phyloP scores from a whole-genome alignment of 2,797 vertebrate species.

The Sebastes itinus region DNA sequence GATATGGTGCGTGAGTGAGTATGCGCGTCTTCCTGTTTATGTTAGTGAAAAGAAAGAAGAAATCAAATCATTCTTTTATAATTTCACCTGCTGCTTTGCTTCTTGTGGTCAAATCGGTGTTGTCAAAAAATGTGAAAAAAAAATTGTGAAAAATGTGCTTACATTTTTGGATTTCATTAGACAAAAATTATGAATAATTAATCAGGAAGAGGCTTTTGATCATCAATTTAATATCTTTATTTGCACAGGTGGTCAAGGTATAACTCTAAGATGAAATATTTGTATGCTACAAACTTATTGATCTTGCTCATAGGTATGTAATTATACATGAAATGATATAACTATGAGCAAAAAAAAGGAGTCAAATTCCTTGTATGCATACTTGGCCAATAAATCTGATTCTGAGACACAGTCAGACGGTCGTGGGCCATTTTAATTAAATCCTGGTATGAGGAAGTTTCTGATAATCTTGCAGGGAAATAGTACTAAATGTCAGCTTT shows the following conservation, averaged over 20 bases:
- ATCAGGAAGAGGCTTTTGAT: neutral
- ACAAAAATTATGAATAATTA: conserved; percentile 1
- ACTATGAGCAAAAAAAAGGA: neutral
- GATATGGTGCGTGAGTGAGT: conserved; percentile 3
- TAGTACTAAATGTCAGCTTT: conserved; percentile 28
- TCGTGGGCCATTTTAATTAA: neutral
- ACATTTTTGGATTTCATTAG: neutral
- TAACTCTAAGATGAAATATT: neutral
- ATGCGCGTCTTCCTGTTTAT: conserved; percentile 7
- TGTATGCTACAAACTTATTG: neutral
- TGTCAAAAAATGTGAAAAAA: conserved; percentile 25
- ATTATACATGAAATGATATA: neutral
- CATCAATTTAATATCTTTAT: neutral
- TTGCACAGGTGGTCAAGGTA: conserved; percentile 9
- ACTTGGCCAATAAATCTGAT: neutral
- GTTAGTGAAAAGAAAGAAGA: conserved; percentile 28
- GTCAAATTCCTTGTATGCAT: neutral
- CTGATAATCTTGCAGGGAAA: conserved; percentile 30
- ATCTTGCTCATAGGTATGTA: neutral
- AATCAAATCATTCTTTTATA: conserved; percentile 1
- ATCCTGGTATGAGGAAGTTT: neutral
- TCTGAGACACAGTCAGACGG: neutral
- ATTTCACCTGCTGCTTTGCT: conserved; percentile 44
- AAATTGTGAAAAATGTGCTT: conserved; percentile 8
- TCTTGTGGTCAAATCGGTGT: conserved; percentile 45